A percentile compares a stretch with the other conserved stretches of the same genome.
Conservation (phyloP, 2,888 invertebrate species). For the Helleia helle region DNA sequence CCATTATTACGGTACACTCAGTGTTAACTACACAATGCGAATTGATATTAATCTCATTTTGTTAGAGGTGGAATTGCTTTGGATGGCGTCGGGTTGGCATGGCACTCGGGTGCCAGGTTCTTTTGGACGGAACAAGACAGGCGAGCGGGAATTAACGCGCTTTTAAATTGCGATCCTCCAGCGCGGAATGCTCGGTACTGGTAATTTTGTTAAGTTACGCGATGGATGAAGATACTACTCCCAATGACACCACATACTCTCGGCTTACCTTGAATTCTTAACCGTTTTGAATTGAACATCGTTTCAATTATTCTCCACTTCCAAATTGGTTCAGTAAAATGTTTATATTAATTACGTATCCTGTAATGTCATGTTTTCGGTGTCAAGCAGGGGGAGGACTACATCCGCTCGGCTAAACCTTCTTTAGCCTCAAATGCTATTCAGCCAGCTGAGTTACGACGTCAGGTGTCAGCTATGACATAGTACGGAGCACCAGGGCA, state of each 20-base stretch:
- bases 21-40: neutral
- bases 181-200: constrained; percentile 21
- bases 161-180: constrained; percentile 23
- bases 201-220: constrained; percentile 21
- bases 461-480: constrained; percentile 23
- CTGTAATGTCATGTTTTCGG: too few relatives aligned
- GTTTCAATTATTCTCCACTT: too few relatives aligned
- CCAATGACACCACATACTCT: too few relatives aligned
- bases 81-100: constrained; percentile 10
- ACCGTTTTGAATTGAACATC: too few relatives aligned
- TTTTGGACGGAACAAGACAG: constrained; percentile 28
- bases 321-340: too few relatives aligned
- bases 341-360: too few relatives aligned
- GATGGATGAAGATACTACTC: constrained; percentile 17
- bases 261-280: too few relatives aligned
- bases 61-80: neutral
- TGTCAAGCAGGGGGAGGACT: too few relatives aligned
- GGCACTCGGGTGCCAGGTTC: constrained; percentile 19
- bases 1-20: constrained; percentile 13
- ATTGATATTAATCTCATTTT: neutral
- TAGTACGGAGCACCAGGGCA: constrained; percentile 24
- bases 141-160: constrained; percentile 41
- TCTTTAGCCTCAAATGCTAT: neutral
- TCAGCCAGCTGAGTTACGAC: constrained; percentile 17
- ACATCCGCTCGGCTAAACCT: neutral